phyloP scores from a whole-genome alignment of 2,888 invertebrate species.

The Dicyrtoma fusca region DNA sequence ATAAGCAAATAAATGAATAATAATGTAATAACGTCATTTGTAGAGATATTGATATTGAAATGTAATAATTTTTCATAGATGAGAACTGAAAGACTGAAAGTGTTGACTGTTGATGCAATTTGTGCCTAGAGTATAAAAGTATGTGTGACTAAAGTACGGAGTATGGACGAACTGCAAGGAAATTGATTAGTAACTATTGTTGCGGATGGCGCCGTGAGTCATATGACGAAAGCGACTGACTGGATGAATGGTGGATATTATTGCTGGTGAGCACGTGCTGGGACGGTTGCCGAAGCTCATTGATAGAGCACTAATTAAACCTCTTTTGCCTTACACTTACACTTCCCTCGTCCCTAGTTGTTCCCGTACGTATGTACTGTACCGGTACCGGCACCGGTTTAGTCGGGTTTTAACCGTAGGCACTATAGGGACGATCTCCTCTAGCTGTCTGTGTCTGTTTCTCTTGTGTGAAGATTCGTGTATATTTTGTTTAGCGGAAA shows the following conservation, averaged over 20 bases:
- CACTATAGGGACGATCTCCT: too few species aligned
- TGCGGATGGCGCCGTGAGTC: slow-evolving; percentile 37
- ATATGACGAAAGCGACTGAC: slow-evolving; percentile 33
- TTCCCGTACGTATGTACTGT: too few species aligned
- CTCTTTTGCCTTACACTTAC: slow-evolving; percentile 27
- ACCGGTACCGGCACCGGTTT: too few species aligned
- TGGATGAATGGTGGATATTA: slow-evolving; percentile 39
- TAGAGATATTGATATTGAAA: too few species aligned
- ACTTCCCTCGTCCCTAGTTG: too few species aligned
- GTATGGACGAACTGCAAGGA: background rate
- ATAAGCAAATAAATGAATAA: too few species aligned
- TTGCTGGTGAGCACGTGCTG: slow-evolving; percentile 40
- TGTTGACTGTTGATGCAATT: too few species aligned
- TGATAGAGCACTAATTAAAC: slow-evolving; percentile 44
- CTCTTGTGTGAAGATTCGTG: background rate
- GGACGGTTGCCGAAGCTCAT: slow-evolving; percentile 28
- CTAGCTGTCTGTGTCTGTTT: background rate
- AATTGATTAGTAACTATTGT: slow-evolving; percentile 41
- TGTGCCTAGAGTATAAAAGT: too few species aligned
- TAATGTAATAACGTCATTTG: too few species aligned
- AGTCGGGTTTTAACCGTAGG: too few species aligned
- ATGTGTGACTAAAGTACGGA: background rate
- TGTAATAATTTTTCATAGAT: too few species aligned
- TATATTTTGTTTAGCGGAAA: background rate
- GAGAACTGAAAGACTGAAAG: too few species aligned